Evolutionary conservation across 92 coral and sea anemone species (phyloP).

Genomic region (Epizoanthus illoricatus): DNA sequence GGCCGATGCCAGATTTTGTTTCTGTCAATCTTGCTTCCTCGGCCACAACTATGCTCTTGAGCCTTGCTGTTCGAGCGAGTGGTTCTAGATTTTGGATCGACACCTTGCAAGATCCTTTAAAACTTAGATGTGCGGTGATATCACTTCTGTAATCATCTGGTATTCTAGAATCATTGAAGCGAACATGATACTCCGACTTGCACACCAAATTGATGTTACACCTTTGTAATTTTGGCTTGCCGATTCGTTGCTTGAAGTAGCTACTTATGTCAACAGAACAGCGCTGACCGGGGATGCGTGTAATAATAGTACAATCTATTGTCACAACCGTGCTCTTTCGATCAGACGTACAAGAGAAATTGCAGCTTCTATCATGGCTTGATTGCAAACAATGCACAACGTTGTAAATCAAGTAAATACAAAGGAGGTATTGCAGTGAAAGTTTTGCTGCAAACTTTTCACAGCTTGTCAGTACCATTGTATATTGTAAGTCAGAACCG

Average conservation of each 20-base stretch:
- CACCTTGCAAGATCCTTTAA: neutral
- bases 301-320: too few relatives aligned
- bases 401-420: neutral
- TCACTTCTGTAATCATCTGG: neutral
- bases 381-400: neutral
- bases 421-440: neutral
- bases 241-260: too few relatives aligned
- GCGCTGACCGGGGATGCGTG: too few relatives aligned
- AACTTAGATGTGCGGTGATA: neutral
- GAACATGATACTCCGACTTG: neutral
- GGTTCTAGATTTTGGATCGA: neutral
- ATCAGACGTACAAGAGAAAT: neutral
- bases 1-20: neutral
- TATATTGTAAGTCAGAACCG: too few relatives aligned
- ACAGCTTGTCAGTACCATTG: too few relatives aligned
- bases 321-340: neutral
- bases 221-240: too few relatives aligned
- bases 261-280: too few relatives aligned
- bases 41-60: neutral
- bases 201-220: neutral
- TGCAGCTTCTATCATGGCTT: neutral
- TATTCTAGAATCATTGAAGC: neutral
- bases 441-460: neutral
- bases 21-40: neutral
- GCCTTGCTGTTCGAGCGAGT: neutral